Evolutionary conservation across 2,113 vertebrate species (phyloP).

Genomic region (Cyprinus carpio): DNA sequence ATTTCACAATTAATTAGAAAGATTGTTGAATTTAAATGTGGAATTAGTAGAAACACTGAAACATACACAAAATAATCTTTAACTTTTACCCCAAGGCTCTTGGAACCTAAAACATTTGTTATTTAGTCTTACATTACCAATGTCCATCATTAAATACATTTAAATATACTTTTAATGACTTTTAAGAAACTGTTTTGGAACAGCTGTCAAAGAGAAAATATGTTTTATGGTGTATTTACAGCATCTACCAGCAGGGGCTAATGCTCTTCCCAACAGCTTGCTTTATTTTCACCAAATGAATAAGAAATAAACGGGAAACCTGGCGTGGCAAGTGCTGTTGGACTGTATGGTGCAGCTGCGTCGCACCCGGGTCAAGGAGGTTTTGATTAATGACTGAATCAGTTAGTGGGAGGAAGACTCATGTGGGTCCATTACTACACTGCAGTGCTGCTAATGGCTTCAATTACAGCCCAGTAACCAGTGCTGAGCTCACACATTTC

Average conservation of each 20-base stretch:
- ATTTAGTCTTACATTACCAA: background rate
- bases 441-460: conserved; percentile 82
- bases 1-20: background rate
- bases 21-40: no score
- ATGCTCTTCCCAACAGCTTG: background rate
- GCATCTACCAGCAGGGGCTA: background rate
- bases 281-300: background rate
- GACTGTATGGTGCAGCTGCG: conserved; percentile 6
- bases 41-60: no score
- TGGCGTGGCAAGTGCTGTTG: conserved; percentile 12
- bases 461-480: conserved; percentile 77
- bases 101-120: background rate
- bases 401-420: conserved; percentile 79
- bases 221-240: background rate
- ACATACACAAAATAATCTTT: no score
- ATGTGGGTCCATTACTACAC: conserved; percentile 80
- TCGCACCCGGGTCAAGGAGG: conserved; percentile 21
- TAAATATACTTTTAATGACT: background rate
- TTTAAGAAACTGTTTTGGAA: background rate
- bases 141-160: background rate
- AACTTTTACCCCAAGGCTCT: background rate
- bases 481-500: conserved; percentile 79
- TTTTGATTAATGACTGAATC: conserved; percentile 80
- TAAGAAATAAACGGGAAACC: background rate
- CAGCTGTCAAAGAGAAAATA: background rate